Conservation (phyloP, 2,797 vertebrate genomes). For the Telmatherina bonti region DNA sequence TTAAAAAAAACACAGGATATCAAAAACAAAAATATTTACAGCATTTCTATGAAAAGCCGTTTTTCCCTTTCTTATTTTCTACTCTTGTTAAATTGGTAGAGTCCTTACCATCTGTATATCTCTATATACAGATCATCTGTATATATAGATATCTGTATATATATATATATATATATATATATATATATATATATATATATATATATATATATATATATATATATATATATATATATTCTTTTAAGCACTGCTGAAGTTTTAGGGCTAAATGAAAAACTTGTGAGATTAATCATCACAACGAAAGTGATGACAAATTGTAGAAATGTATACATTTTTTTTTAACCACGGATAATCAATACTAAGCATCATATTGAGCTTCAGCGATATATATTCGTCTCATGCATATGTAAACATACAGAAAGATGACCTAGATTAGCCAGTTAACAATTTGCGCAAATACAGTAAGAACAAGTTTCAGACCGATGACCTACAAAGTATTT, state of each 20-base stretch:
- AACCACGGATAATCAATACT: not conserved
- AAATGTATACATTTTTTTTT: not conserved
- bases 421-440: slow-evolving; percentile 49
- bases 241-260: not conserved
- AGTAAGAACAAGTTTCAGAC: slow-evolving; percentile 25
- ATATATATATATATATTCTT: not conserved
- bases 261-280: not conserved
- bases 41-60: not conserved
- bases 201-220: no score
- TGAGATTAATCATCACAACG: not conserved
- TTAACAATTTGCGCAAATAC: slow-evolving; percentile 39
- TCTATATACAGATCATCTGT: no score
- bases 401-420: slow-evolving; percentile 15
- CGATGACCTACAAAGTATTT: not conserved
- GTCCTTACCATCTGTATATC: no score
- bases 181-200: no score
- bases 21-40: no score
- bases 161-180: no score
- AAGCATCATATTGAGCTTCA: not conserved
- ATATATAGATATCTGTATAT: no score
- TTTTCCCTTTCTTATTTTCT: no score
- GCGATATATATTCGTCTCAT: slow-evolving; percentile 1
- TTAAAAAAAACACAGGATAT: not conserved
- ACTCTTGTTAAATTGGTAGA: no score
- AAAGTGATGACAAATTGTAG: not conserved